Evolutionary conservation across 2,797 vertebrate species (phyloP).

Genomic region (Xenops minutus): DNA sequence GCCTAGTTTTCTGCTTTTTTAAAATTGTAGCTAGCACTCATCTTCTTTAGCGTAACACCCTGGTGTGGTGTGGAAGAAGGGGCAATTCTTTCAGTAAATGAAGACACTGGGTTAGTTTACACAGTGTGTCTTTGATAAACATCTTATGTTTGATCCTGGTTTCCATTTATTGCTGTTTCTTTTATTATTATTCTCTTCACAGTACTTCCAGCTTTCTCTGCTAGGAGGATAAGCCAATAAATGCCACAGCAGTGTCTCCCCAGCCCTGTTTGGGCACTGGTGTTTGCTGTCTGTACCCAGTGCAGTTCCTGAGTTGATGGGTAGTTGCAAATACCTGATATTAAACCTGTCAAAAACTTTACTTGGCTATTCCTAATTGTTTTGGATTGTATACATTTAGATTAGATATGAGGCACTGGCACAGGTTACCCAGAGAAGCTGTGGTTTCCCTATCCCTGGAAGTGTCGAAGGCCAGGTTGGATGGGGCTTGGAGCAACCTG

Average conservation of each 20-base stretch:
- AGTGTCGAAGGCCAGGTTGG: not conserved
- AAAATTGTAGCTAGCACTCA: not conserved
- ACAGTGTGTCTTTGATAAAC: not conserved
- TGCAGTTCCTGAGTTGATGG: not conserved
- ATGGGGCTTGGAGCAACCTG: rapidly evolving
- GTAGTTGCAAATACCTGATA: not conserved
- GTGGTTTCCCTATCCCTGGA: not conserved
- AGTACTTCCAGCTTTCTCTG: not conserved
- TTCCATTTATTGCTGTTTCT: not conserved
- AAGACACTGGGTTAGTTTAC: not conserved
- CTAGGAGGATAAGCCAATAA: not conserved
- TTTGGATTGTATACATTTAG: not conserved
- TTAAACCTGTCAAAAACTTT: not conserved
- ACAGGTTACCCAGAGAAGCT: not conserved
- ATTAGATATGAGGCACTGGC: not conserved
- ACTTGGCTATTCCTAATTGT: not conserved
- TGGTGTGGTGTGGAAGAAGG: rapidly evolving
- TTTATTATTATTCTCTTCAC: not conserved
- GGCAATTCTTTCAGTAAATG: not conserved
- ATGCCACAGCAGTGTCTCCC: not conserved
- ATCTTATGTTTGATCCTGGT: not conserved
- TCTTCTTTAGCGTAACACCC: not conserved
- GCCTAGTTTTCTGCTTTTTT: not conserved
- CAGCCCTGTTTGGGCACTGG: not conserved
- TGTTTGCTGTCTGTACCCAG: not conserved